phyloP scores from a whole-genome alignment of 2,797 vertebrate species.

The Phyllotis vaccarum region DNA sequence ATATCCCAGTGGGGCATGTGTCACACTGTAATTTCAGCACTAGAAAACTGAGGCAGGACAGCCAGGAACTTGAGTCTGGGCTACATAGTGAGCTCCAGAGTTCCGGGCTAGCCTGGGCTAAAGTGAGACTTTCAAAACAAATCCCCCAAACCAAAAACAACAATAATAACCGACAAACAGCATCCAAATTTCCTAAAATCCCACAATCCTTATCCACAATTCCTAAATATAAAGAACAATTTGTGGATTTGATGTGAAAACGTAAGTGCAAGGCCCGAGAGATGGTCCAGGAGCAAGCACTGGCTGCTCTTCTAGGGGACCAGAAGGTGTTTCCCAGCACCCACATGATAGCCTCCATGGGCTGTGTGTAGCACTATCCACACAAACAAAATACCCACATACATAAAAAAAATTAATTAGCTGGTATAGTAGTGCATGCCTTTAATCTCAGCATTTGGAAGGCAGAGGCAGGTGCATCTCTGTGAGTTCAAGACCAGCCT shows the following conservation, averaged over 20 bases:
- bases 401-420: neutral
- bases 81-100: neutral
- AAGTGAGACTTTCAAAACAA: neutral
- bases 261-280: neutral
- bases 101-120: neutral
- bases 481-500: neutral
- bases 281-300: neutral
- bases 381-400: no score
- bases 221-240: neutral
- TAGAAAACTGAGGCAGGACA: neutral
- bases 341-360: neutral
- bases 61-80: neutral
- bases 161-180: neutral
- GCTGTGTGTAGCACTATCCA: neutral
- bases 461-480: neutral
- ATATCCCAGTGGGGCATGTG: no score
- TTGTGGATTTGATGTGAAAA: conserved; percentile 49
- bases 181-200: no score
- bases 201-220: neutral
- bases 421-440: neutral
- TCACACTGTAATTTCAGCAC: neutral
- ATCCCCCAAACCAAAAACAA: neutral
- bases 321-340: neutral
- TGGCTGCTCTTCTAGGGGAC: no score
- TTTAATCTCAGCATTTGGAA: neutral